These are phyloP conservation scores for Magallana angulata DNA, from an alignment of 1,140 invertebrate species.

Conservation along the genomic window DNA sequence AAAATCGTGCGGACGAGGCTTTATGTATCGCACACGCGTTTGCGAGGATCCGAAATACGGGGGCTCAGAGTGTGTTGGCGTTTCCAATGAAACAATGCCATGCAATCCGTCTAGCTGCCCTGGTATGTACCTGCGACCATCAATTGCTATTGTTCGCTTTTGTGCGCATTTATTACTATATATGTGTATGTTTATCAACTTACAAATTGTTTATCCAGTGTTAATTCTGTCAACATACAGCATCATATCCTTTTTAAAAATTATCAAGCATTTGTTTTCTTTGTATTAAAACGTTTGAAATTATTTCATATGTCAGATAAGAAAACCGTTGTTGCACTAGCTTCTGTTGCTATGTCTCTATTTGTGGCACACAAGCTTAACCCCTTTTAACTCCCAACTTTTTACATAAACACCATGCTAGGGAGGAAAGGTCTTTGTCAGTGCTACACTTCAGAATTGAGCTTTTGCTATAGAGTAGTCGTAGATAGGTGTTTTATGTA, in stretches of 20 bases:
- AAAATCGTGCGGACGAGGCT: conserved; percentile 92
- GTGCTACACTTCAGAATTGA: background rate
- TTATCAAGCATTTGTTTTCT: too few relatives aligned
- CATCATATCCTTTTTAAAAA: too few relatives aligned
- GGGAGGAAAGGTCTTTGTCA: background rate
- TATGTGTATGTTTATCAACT: too few relatives aligned
- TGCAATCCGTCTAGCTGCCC: conserved; percentile 59
- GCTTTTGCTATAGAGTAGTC: background rate
- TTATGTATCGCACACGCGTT: conserved; percentile 83
- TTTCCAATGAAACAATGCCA: conserved; percentile 47
- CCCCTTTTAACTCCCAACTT: background rate
- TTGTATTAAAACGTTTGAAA: too few relatives aligned
- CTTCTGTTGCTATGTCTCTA: background rate
- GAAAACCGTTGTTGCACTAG: background rate
- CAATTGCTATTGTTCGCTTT: background rate
- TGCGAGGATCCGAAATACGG: conserved; percentile 64
- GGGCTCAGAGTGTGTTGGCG: conserved; percentile 54
- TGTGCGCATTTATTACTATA: background rate
- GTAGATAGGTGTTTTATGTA: conserved; percentile 28
- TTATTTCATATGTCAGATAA: too few relatives aligned
- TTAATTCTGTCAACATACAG: too few relatives aligned
- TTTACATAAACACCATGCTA: background rate
- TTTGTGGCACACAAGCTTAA: background rate
- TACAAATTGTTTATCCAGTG: too few relatives aligned
- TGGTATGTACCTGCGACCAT: conserved; percentile 42